phyloP scores from a whole-genome alignment of 2,797 vertebrate species.

The Choloepus didactylus region DNA sequence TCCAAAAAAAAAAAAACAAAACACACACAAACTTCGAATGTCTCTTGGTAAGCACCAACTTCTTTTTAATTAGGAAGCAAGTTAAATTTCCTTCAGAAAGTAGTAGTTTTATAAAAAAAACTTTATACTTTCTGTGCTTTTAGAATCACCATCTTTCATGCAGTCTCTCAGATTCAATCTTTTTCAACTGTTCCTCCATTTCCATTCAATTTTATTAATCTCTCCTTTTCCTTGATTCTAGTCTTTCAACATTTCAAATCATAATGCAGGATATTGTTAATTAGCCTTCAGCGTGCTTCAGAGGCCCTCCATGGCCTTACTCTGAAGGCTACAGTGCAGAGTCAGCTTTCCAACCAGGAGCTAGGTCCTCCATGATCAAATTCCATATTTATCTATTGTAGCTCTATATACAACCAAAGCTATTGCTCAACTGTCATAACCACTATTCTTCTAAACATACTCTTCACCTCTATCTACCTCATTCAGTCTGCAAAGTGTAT shows the following conservation, averaged over 20 bases:
- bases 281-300: not conserved
- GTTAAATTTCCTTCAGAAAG: conserved; percentile 69
- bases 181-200: not conserved
- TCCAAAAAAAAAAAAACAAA: not conserved
- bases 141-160: conserved; percentile 43
- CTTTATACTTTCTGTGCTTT: conserved; percentile 37
- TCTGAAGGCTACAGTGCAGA: not conserved
- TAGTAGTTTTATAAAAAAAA: conserved; percentile 60
- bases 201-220: not conserved
- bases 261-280: not conserved
- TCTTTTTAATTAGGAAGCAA: conserved; percentile 75
- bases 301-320: not conserved
- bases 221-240: not conserved
- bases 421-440: not conserved
- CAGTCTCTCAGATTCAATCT: conserved; percentile 19
- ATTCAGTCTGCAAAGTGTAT: not conserved
- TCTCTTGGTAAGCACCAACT: conserved; percentile 66
- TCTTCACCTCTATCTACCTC: not conserved
- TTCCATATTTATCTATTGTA: not conserved
- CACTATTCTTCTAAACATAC: not conserved
- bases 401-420: not conserved
- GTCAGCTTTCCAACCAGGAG: not conserved
- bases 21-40: conserved; percentile 19
- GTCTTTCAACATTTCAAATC: not conserved
- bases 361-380: not conserved